A percentile compares a stretch with the other conserved stretches of the same genome.
phyloP scores from a whole-genome alignment of 2,797 vertebrate genomes.

The Huso huso region DNA sequence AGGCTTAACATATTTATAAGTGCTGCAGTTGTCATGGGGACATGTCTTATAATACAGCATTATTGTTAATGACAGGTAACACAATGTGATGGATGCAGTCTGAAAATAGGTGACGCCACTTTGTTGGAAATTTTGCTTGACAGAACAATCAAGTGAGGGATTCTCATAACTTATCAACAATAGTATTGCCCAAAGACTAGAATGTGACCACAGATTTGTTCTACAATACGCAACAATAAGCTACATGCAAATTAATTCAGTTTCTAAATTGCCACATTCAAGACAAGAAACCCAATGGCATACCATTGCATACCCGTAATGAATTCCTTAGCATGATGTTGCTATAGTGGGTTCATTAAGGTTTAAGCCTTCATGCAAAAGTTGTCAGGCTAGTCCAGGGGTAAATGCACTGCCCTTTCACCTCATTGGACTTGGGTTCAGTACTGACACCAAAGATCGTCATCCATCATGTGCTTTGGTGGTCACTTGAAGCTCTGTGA shows the following conservation, averaged over 20 bases:
- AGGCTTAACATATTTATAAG: too few relatives aligned
- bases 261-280: slow-evolving; percentile 15
- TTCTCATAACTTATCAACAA: too few relatives aligned
- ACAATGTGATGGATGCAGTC: too few relatives aligned
- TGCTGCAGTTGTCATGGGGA: too few relatives aligned
- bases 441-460: too few relatives aligned
- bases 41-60: too few relatives aligned
- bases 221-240: slow-evolving; percentile 21
- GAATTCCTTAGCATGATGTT: slow-evolving; percentile 18
- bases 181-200: slow-evolving; percentile 12
- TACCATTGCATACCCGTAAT: slow-evolving; percentile 15
- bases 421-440: background rate
- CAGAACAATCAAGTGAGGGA: too few relatives aligned
- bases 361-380: background rate
- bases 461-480: too few relatives aligned
- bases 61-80: too few relatives aligned
- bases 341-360: slow-evolving; percentile 17
- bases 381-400: background rate
- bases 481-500: too few relatives aligned
- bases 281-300: slow-evolving; percentile 17
- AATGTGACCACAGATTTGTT: slow-evolving; percentile 21
- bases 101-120: too few relatives aligned
- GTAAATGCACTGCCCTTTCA: background rate
- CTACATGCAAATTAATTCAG: slow-evolving; percentile 26
- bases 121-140: too few relatives aligned